Base-by-base conservation (phyloP, 2,888 invertebrate species). In the Phasia obesa region DNA sequence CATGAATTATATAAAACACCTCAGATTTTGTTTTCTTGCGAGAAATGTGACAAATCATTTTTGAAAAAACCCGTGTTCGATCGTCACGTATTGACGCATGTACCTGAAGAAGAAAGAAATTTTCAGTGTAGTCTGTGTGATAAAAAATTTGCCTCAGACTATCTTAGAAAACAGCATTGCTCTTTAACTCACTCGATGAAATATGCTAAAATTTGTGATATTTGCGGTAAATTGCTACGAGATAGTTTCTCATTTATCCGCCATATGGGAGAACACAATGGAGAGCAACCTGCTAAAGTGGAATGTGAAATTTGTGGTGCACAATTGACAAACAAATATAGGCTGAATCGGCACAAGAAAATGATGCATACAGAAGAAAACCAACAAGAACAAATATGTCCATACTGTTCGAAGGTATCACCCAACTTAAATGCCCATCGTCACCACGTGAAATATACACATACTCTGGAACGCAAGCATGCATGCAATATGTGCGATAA, bases 401-500 rank as follows among this genome's bases (percentile, higher is more conserved):
- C 87, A 21, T 83, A 87, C 38, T 90, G 90, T 70, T 86, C 87
- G 0, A 90, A 90, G 80, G 83, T 89, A 9, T 89, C 89, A 2
- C 90, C 90, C 1, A 88, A 87, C 19, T 62, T 88, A 2, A 87
- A 87, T 62, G 88, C 90, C 2, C 87, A 90, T 69, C 87, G 87
- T 76, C 88, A 88, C 19, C 90, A 90, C 64, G 85, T 90, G 3
- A 86, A 88, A 49, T 90, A 90, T 70, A 87, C 88, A 9, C 90
- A 90, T 69, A 88, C 86, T 9, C 86, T 88, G 31, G 87, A 88
- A 13, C 87, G 89, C 0, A 87, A 85, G 4, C 90, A 91, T 79
- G 88, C 88, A 17, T 91, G 91, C 51, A 87, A 87, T 2, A 88
- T 90, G 87, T 91, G 91, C 74, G 88, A 88, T 17, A 91, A 91